phyloP scores from a whole-genome alignment of 2,797 vertebrate species.

The Acomys russatus region DNA sequence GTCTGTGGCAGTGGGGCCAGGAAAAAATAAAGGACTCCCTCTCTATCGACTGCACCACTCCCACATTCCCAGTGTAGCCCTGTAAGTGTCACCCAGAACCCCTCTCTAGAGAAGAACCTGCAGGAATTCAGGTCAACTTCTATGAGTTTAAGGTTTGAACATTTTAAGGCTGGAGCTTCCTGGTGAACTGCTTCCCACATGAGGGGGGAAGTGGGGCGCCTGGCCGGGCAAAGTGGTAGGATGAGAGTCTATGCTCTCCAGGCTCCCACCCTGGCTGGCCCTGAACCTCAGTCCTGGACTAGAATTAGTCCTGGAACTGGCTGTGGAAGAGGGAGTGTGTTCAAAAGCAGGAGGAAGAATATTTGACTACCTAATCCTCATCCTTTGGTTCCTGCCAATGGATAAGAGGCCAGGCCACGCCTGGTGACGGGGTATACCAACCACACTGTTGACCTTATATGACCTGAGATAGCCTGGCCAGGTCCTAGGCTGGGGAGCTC shows the following conservation, averaged over 20 bases:
- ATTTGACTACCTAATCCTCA: conserved; percentile 29
- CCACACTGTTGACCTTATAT: conserved; percentile 71
- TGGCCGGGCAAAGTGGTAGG: neutral
- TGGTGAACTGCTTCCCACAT: accelerated
- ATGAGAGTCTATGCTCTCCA: neutral
- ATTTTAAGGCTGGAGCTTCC: neutral
- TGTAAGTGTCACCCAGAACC: neutral
- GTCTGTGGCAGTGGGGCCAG: neutral
- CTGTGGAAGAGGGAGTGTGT: neutral
- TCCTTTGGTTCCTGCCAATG: conserved; percentile 17
- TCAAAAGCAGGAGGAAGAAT: neutral
- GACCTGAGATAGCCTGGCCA: conserved; percentile 61
- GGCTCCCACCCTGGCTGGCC: neutral
- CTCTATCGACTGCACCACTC: neutral
- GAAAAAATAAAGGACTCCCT: neutral
- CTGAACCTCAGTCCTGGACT: neutral
- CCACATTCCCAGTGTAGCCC: neutral
- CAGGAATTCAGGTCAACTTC: conserved; percentile 57
- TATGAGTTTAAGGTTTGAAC: conserved; percentile 44
- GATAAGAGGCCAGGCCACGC: conserved; percentile 1
- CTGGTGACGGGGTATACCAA: neutral
- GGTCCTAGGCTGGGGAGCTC: neutral
- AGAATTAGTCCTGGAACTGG: conserved; percentile 15
- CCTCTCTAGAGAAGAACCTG: neutral
- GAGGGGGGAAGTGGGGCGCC: neutral